Evolutionary conservation across 2,113 vertebrate species (phyloP), one percentile per base, ranked within the genome.

Genomic region (Vimba vimba): DNA sequence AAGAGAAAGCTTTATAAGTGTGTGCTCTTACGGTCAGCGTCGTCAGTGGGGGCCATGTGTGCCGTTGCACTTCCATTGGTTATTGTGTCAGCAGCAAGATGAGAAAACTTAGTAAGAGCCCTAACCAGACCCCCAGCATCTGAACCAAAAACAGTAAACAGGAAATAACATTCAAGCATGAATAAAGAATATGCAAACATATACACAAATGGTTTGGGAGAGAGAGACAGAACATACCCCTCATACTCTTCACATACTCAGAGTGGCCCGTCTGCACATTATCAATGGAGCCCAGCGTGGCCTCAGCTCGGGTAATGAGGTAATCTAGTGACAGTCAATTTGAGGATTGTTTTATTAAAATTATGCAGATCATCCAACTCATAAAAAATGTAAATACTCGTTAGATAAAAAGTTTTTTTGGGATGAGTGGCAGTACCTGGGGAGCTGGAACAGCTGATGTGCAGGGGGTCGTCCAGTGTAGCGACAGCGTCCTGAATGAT

Each of bases 371-470:
- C 36, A 60, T 79, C 9, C 30, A 13, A 6, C 43, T 77, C 50
- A 39, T 12, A 23, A n/a, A 27, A 8, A 57, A 15, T 19, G 19
- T 33, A 25, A 21, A 74, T 2, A 64, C 57, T 47, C 27, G 25
- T 21, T 74, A 3, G 36, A 23, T 68, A 9, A 36, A 76, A 45
- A 27, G 0, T 57, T 21, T 43, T 73, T 3, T 52, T 25, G 13
- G 45, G 12, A 52, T 30, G 36, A 5, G 76, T 39, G 36, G 12
- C 21, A 59, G 19, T 80, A 99, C 98, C 98, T 86, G 98, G 98
- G 73, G 97, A 98, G 92, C 98, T 97, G 93, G 97, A 98, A 91
- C 97, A 99, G 89, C 97, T 96, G 81, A 99, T 62, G 43, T 99
- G 97, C 86, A 99, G 91, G 0, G 98, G 97, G 89, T 99, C 98